phyloP scores from a whole-genome alignment of 2,888 invertebrate genomes.

The Drosophila kambysellisi region DNA sequence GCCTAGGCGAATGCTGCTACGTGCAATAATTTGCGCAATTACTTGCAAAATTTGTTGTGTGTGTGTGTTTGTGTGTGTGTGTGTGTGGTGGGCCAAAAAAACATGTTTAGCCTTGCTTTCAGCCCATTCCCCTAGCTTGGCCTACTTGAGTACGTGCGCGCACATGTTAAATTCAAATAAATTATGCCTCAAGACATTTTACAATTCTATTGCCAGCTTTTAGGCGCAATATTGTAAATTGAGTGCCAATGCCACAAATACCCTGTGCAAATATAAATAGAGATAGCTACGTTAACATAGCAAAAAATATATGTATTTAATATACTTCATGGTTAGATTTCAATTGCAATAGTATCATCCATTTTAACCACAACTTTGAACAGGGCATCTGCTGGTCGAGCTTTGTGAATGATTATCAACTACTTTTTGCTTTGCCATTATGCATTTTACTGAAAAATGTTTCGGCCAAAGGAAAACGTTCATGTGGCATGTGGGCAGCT shows the following conservation, averaged over 20 bases:
- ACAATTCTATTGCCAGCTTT: constrained; percentile 73
- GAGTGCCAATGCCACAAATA: constrained; percentile 32
- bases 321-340: too few species aligned
- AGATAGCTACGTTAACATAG: not conserved
- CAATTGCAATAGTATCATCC: too few species aligned
- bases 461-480: constrained; percentile 23
- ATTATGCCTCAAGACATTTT: constrained; percentile 71
- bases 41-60: constrained; percentile 67
- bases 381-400: not conserved
- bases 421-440: constrained; percentile 42
- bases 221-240: constrained; percentile 58
- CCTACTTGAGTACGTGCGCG: constrained; percentile 47
- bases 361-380: not conserved
- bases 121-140: constrained; percentile 8
- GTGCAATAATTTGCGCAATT: constrained; percentile 79
- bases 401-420: not conserved
- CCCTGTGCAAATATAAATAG: not conserved
- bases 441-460: constrained; percentile 65
- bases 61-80: not conserved
- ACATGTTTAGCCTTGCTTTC: constrained; percentile 18
- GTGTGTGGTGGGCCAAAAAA: not conserved
- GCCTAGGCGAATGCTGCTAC: constrained; percentile 70
- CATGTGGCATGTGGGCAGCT: constrained; percentile 62
- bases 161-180: constrained; percentile 73
- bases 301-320: not conserved